Evolutionary conservation across 2,113 vertebrate species (phyloP).

Genomic region (Marmota monax): DNA sequence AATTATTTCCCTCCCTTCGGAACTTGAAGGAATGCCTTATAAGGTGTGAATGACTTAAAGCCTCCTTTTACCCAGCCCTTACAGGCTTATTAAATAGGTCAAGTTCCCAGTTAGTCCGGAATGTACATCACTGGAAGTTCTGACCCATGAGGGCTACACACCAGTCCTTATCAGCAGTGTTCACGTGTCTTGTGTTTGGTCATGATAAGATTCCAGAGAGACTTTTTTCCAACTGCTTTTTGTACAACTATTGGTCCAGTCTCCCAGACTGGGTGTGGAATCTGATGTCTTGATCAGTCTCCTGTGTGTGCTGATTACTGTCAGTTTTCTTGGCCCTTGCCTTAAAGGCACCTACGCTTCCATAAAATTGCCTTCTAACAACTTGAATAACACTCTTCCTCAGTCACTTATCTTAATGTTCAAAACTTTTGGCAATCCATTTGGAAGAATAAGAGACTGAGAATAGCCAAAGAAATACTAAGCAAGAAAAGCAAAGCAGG

Average conservation of each 20-base stretch:
- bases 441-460: no score
- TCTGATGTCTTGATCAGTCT: neutral
- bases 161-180: neutral
- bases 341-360: neutral
- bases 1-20: neutral
- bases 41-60: neutral
- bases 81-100: neutral
- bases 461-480: no score
- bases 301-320: neutral
- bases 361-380: neutral
- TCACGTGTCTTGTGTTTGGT: neutral
- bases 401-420: neutral
- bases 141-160: neutral
- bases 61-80: neutral
- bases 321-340: neutral
- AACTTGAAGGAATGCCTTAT: neutral
- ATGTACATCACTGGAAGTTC: neutral
- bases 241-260: neutral
- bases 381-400: neutral
- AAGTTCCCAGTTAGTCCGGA: neutral
- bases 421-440: neutral
- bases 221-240: slow-evolving; percentile 8
- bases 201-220: neutral
- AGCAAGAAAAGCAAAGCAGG: no score
- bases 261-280: neutral